phyloP scores from a whole-genome alignment of 1,140 invertebrate species.

The Heliothis virescens region DNA sequence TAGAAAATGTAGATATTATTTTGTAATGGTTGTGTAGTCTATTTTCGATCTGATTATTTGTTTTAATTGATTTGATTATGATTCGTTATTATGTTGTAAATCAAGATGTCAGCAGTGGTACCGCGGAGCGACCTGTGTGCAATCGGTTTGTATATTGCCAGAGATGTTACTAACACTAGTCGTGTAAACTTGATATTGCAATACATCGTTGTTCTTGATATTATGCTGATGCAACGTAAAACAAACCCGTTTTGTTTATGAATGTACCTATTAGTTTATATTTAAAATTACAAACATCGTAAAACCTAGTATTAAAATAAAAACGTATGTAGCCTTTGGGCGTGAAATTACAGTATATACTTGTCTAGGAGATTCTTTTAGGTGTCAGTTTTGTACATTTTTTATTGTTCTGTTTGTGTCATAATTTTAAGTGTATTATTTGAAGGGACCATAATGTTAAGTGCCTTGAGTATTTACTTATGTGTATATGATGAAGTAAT shows the following conservation, averaged over 20 bases:
- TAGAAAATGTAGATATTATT: conserved; percentile 52
- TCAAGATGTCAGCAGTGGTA: conserved; percentile 51
- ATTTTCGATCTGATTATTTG: conserved; percentile 58
- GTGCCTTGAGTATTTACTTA: conserved; percentile 79
- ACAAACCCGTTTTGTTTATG: conserved; percentile 12
- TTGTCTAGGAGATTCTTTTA: conserved; percentile 35
- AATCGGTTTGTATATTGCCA: conserved; percentile 23
- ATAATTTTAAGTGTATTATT: conserved; percentile 69
- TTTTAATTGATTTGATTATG: conserved; percentile 50
- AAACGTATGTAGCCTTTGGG: background rate
- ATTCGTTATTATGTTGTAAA: conserved; percentile 34
- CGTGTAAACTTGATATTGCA: background rate
- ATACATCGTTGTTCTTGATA: conserved; percentile 4
- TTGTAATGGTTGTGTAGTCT: conserved; percentile 61
- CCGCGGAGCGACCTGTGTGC: conserved; percentile 64
- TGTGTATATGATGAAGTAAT: conserved; percentile 70
- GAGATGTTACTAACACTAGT: conserved; percentile 39
- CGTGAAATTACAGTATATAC: conserved; percentile 37
- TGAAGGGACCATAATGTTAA: conserved; percentile 81
- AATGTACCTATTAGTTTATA: conserved; percentile 3
- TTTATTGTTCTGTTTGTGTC: conserved; percentile 67
- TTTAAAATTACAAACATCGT: conserved; percentile 35
- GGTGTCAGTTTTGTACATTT: conserved; percentile 55
- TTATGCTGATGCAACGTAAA: conserved; percentile 25
- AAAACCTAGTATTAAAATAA: conserved; percentile 27